Evolutionary conservation across 2,888 invertebrate species (phyloP), one percentile per base, ranked within the genome.

Genomic region (Slavum lentiscoides): DNA sequence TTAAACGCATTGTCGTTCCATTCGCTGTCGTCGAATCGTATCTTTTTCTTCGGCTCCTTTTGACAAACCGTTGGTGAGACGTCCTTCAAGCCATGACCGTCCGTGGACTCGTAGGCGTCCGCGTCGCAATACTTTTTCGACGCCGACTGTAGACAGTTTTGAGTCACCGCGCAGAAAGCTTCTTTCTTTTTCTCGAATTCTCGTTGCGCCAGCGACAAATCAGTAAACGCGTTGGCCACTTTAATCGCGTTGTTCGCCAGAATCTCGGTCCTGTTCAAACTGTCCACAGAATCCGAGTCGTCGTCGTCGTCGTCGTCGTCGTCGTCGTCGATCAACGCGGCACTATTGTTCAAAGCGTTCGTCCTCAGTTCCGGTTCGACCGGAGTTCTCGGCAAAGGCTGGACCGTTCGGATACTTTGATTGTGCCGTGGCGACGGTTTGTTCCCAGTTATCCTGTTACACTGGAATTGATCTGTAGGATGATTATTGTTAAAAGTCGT

Each of bases 1-100:
- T 39, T 68, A 11, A 76, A 69, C 8, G n/a, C 59, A 49, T 76
- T 76, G 17, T 61, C 59, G 21, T 76, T 76, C 61, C 59, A 76
- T 39, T 69, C 61, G n/a, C 15, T 9, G n/a, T 59, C 68, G 15
- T 49, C 49, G 49, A 30, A 30, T 30, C 30, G 30, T 30, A 30
- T 30, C 30, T 30, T 1, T 30, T 30, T 4, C 30, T 49, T 13
- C 11, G 11, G 3, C 15, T 13, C 15, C 15, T 11, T 15, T 1
- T 13, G 13, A 13, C 15, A 1, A 3, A 11, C 11, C 49, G 49
- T 1, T 13, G 43, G 43, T 11, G 49, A 49, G 13, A 49, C 49
- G 49, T 4, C 30, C 30, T 30, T 30, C 30, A 30, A 4, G 4
- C 30, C 30, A 30, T 4, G 30, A 30, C 30, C 30, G 30, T 30